These are phyloP conservation scores for Fringilla coelebs DNA, from an alignment of 2,797 vertebrate genomes.

Conservation along the genomic window DNA sequence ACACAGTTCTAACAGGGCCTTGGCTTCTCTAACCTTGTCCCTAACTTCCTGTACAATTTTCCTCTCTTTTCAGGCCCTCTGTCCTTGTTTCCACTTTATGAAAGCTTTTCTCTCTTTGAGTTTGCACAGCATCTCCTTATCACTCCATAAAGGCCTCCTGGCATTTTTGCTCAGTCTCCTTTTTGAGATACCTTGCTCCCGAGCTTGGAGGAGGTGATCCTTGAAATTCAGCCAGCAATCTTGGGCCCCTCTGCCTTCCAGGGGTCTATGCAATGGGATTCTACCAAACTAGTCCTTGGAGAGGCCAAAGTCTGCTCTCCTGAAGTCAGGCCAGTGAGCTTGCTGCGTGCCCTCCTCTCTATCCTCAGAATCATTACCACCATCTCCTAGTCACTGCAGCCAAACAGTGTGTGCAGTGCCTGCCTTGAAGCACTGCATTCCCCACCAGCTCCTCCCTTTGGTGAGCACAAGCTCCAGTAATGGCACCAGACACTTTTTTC, in stretches of 20 bases:
- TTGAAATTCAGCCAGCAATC: background rate
- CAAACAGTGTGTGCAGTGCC: background rate
- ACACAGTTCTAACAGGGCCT: background rate
- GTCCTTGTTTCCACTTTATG: background rate
- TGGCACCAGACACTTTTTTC: background rate
- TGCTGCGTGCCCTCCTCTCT: rapidly evolving
- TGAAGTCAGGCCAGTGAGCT: background rate
- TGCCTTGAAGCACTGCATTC: background rate
- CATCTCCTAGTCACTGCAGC: background rate
- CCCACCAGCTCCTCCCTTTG: background rate
- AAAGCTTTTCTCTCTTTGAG: background rate
- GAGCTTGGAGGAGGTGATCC: background rate
- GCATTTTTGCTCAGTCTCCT: background rate
- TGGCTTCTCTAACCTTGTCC: background rate
- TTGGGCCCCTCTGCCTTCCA: background rate
- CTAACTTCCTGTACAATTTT: background rate
- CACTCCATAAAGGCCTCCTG: background rate
- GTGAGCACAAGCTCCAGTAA: too few relatives aligned
- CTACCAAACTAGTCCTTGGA: background rate
- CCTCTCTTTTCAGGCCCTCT: background rate
- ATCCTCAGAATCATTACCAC: background rate
- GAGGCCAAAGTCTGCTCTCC: background rate
- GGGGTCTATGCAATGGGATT: background rate
- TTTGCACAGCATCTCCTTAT: background rate
- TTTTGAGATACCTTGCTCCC: background rate